Evolutionary conservation across 1,140 invertebrate species (phyloP), one percentile per base, ranked within the genome.

Genomic region (Cydia pomonella): DNA sequence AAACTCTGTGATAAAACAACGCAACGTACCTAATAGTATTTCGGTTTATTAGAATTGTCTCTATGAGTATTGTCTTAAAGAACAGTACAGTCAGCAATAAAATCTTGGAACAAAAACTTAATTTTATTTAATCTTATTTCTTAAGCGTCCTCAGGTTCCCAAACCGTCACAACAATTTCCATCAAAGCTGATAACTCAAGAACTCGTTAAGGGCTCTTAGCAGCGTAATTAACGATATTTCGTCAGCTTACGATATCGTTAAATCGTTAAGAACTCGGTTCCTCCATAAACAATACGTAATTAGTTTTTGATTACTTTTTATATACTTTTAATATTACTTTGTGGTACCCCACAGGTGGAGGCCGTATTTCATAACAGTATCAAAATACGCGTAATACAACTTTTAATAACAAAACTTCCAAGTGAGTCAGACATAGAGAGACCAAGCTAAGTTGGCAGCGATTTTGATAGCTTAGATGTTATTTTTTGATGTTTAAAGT

Each of bases 291-390:
- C 53, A 59, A 59, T 23, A 59, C 53, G n/a, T 59, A 59, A 59
- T 59, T 12, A 59, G 21, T 59, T 59, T 59, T 59, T 59, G 53
- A 59, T 59, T 59, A 59, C 18, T 59, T 59, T 59, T 59, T 59
- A 59, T 59, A 23, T 4, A 21, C 21, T 59, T 59, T 59, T 21
- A 59, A 23, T 7, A 59, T 59, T 12, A 59, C 53, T 59, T 59
- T 50, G n/a, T 16, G 5, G 47, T 50, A 59, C 53, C 53, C n/a
- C 53, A 59, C n/a, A 53, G 50, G 5, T 53, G 5, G 6, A 53
- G 1, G 50, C 50, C 50, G 18, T 53, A 21, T 21, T 21, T 21
- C 7, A 7, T 53, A 53, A 7, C n/a, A 18, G n/a, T 21, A 18
- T 53, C 1, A 7, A 53, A 5, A 21, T 18, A 21, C 50, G 50